Percentiles rank a stretch among this genome's conserved stretches.
Conservation (phyloP, 2,888 invertebrate genomes). For the Mythimna lalbum region DNA sequence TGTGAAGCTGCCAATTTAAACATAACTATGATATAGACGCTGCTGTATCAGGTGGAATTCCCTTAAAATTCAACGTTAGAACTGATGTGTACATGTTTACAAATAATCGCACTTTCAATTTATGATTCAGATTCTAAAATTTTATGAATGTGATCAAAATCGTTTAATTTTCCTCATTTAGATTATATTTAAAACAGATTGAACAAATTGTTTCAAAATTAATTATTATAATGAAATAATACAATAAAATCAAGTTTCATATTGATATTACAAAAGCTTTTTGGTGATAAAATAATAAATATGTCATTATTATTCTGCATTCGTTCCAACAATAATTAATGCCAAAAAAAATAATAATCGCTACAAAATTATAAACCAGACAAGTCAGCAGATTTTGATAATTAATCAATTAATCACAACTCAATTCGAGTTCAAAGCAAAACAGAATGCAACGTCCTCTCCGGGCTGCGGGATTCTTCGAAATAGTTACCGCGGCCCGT, state of each 20-base stretch:
- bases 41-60: slow-evolving; percentile 76
- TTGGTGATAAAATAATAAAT: neutral
- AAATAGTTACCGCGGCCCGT: neutral
- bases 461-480: too few species aligned
- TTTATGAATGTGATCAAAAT: slow-evolving; percentile 6
- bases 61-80: slow-evolving; percentile 73
- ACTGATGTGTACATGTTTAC: slow-evolving; percentile 61
- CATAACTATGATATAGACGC: slow-evolving; percentile 38
- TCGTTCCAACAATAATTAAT: slow-evolving; percentile 5
- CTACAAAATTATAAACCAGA: slow-evolving; percentile 16
- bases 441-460: neutral
- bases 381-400: slow-evolving; percentile 1
- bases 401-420: slow-evolving; percentile 8
- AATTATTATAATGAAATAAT: neutral
- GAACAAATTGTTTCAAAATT: slow-evolving; percentile 12
- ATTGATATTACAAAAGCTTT: slow-evolving; percentile 2
- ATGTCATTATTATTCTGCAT: slow-evolving; percentile 9
- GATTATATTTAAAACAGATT: neutral
- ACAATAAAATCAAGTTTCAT: neutral
- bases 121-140: slow-evolving; percentile 17
- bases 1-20: slow-evolving; percentile 62
- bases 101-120: slow-evolving; percentile 84
- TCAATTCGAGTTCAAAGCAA: slow-evolving; percentile 8
- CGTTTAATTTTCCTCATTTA: neutral
- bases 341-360: neutral